Evolutionary conservation across 2,113 vertebrate species (phyloP), one percentile per base, ranked within the genome.

Genomic region (Phainopepla nitens): DNA sequence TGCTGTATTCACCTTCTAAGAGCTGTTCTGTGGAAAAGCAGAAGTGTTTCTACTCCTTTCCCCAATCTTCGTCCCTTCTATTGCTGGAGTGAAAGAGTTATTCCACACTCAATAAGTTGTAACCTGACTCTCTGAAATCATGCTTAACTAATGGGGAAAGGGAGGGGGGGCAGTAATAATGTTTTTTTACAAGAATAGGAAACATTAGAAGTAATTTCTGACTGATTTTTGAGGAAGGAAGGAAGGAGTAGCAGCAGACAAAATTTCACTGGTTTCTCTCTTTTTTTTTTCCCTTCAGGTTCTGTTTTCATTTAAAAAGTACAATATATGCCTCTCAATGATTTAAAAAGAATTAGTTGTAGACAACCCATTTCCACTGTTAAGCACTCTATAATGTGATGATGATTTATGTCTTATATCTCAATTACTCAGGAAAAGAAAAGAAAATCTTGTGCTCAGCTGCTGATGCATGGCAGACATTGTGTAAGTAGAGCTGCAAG

Each of bases 81-180:
- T 39, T 72, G 36, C 22, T 45, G 22, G 60, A 68, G 25, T 29
- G 58, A 18, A 45, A 11, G 8, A 51, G 20, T 33, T 36, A 36
- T 42, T 62, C 12, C 22, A 79, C 12, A 10, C 22, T 51, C 47
- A 21, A 0, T 54, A 47, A 82, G 7, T 16, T 45, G 54, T 50
- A 24, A 73, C 22, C 21, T 18, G 47, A n/a, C 31, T 16, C 9
- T 60, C 18, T 77, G 31, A 44, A 35, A 71, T 16, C 6, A 9
- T 21, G 5, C 20, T 66, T 56, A 15, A 39, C 41, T 65, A 44
- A 39, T 17, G 11, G 7, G 9, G 15, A 4, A 8, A 9, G 7
- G 6, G 1, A 0, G 5, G 13, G 23, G 10, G 21, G 13, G 17
- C 10, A 15, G 13, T n/a, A n/a, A n/a, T n/a, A n/a, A n/a, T n/a